Conservation (phyloP, 2,113 vertebrate genomes). For the Opisthocomus hoazin region DNA sequence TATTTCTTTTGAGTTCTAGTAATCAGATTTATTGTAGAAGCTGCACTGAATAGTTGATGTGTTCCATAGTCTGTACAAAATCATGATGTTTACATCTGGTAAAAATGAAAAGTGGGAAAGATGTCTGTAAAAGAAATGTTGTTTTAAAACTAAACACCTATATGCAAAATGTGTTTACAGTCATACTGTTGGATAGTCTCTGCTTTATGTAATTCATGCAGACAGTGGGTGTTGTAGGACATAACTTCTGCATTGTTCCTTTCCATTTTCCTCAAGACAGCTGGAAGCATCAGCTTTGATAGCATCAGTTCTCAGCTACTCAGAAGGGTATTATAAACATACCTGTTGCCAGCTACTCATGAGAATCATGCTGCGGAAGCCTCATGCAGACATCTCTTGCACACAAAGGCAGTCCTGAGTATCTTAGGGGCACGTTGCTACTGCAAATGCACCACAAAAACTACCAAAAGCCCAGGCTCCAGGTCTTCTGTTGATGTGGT, state of each 20-base stretch:
- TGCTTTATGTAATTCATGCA: neutral
- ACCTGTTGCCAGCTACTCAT: neutral
- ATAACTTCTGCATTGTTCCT: neutral
- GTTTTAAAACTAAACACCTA: neutral
- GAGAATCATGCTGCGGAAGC: neutral
- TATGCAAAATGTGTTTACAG: neutral
- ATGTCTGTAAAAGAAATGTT: neutral
- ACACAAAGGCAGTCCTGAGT: neutral
- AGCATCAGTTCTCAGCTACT: neutral
- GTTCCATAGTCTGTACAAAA: neutral
- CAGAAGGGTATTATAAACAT: neutral
- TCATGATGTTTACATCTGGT: neutral
- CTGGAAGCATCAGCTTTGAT: neutral
- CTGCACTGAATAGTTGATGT: neutral
- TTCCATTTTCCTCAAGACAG: neutral
- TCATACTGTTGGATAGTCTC: neutral
- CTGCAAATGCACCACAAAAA: neutral
- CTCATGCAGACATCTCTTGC: neutral
- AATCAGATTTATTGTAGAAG: neutral
- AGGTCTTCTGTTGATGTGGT: accelerated
- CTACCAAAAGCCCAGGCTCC: neutral
- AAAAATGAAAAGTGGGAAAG: neutral
- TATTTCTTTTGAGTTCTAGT: neutral
- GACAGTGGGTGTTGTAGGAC: neutral
- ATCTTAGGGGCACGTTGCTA: neutral